Evolutionary conservation across 2,113 vertebrate species (phyloP), one percentile per base, ranked within the genome.

Genomic region (Phodopus roborovskii): DNA sequence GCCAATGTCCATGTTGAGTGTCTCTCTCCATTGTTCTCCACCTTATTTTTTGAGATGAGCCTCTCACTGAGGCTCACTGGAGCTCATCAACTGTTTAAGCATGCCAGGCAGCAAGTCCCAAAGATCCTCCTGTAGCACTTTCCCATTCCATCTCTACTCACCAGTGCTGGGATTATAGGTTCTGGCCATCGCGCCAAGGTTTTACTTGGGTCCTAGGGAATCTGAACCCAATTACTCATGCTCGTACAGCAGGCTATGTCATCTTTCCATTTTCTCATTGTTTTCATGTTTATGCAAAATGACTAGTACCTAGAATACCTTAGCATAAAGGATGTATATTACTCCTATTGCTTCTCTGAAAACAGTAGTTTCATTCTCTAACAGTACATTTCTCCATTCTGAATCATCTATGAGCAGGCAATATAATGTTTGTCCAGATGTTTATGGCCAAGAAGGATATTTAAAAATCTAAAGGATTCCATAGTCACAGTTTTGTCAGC

Each of bases 201-300:
- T 33, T 50, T 86, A 8, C 20, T 33, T n/a, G 11, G 84, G 62
- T 87, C 10, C 19, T 24, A 33, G 64, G 11, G 3, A 16, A 16
- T 48, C 30, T 68, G 6, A 70, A 86, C 85, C 53, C 20, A n/a
- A 33, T 24, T 50, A 5, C 20, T n/a, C 12, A 10, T 53, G 6
- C 36, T 71, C n/a, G 1, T 16, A 16, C 11, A n/a, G 48, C 20
- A 71, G 33, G 33, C 30, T 7, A 50, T 9, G 13, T 22, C 50
- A 56, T 56, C 16, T 73, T 50, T 70, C 20, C 64, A n/a, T 9
- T 91, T 91, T 92, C 82, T 94, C 53, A 64, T 79, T 90, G 19
- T 88, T 92, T 62, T 85, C 73, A 58, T 56, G 11, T 74, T 94
- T 87, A 62, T 91, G 39, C 62, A 96, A 92, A 96, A 45, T 77